A percentile compares a stretch with the other conserved stretches of the same genome.
Evolutionary conservation across 2,888 invertebrate species (phyloP).

Genomic region (Rutpela maculata): DNA sequence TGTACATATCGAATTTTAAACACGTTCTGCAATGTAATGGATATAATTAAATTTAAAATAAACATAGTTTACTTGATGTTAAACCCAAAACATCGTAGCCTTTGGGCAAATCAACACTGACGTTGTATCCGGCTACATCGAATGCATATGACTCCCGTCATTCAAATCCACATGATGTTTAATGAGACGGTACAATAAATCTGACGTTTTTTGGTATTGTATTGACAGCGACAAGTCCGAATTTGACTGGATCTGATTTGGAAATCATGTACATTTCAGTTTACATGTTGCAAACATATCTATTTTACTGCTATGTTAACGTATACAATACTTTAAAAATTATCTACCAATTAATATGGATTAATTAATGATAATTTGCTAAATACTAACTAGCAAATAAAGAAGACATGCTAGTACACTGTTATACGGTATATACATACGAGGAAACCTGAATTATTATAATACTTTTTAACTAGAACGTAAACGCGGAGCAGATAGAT

Average conservation of each 20-base stretch:
- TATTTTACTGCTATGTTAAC: background rate
- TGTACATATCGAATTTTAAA: slow-evolving; percentile 39
- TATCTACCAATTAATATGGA: no score
- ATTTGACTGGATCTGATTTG: slow-evolving; percentile 50
- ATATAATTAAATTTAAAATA: slow-evolving; percentile 61
- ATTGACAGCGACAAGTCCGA: slow-evolving; percentile 57
- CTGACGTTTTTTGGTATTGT: slow-evolving; percentile 58
- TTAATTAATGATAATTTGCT: no score
- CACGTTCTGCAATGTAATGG: slow-evolving; percentile 47
- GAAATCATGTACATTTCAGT: slow-evolving; percentile 37
- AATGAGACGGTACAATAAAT: slow-evolving; percentile 63
- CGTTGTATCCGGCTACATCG: slow-evolving; percentile 66
- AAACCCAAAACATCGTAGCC: slow-evolving; percentile 65
- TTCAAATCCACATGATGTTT: slow-evolving; percentile 61
- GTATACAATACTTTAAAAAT: background rate
- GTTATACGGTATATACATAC: no score
- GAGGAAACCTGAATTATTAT: no score
- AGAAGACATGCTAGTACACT: no score
- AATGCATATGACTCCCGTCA: slow-evolving; percentile 65
- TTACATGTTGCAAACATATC: background rate
- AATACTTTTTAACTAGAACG: no score
- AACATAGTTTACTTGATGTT: slow-evolving; percentile 60
- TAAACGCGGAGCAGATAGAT: no score
- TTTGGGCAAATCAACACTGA: slow-evolving; percentile 68
- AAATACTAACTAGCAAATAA: no score